These are phyloP conservation scores for Girardinichthys multiradiatus DNA, from an alignment of 2,113 vertebrate genomes.

Conservation along the genomic window DNA sequence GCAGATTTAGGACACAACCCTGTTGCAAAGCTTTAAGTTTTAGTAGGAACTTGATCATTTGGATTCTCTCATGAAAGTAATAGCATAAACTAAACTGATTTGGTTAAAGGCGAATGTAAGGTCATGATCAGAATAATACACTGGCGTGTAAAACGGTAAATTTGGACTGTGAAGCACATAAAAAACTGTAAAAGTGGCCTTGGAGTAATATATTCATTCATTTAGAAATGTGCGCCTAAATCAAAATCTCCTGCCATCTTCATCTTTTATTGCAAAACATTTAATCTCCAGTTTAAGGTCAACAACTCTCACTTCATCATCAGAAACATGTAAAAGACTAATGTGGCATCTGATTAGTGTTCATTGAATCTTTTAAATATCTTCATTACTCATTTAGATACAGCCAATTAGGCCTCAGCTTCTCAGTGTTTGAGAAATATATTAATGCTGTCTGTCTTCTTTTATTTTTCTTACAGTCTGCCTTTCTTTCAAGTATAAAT, in stretches of 20 bases:
- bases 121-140: constrained; percentile 1
- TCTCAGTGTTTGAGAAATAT: not conserved
- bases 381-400: constrained; percentile 7
- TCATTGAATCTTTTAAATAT: constrained; percentile 5
- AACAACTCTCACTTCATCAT: constrained; percentile 10
- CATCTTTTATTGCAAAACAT: constrained; percentile 6
- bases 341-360: constrained; percentile 20
- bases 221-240: not conserved
- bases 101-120: not conserved
- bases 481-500: not conserved
- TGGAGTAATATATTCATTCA: not conserved
- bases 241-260: not conserved
- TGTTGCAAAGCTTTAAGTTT: not conserved
- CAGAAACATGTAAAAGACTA: constrained; percentile 12
- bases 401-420: not conserved
- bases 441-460: not conserved
- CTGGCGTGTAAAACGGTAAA: no score
- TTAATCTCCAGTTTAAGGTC: not conserved
- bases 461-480: not conserved
- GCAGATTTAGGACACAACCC: not conserved
- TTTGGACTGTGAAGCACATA: not conserved
- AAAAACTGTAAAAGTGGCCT: not conserved
- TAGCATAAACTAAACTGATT: not conserved
- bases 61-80: not conserved
- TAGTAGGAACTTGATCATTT: not conserved